A percentile compares a stretch with the other conserved stretches of the same genome.
These are phyloP conservation scores for Dendrophyllia cribrosa DNA, from an alignment of 64 coral and sea anemone genomes.

Conservation along the genomic window DNA sequence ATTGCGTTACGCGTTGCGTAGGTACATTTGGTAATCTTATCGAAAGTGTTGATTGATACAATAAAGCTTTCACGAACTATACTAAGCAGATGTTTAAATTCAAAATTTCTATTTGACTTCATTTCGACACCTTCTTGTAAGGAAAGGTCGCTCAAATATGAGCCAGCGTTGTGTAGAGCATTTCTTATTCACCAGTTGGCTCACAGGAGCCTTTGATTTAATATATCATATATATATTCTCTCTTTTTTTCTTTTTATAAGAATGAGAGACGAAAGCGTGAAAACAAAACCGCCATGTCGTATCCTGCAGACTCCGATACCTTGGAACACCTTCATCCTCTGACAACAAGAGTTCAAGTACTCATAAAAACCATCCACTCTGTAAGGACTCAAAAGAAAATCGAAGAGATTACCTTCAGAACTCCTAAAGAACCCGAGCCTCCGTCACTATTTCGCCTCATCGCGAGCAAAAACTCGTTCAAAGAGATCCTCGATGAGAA, in stretches of 20 bases:
- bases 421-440: slow-evolving; percentile 33
- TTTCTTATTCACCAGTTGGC: too few relatives aligned
- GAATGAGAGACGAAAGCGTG: slow-evolving; percentile 12
- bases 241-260: background rate
- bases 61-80: too few relatives aligned
- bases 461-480: slow-evolving; percentile 53
- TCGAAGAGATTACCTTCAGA: slow-evolving; percentile 21
- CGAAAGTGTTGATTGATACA: too few relatives aligned
- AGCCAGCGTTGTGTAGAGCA: too few relatives aligned
- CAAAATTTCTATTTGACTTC: too few relatives aligned
- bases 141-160: too few relatives aligned
- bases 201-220: too few relatives aligned
- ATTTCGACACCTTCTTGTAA: too few relatives aligned
- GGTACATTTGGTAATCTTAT: too few relatives aligned
- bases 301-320: slow-evolving; percentile 84
- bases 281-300: slow-evolving; percentile 66
- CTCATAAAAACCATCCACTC: slow-evolving; percentile 61
- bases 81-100: too few relatives aligned
- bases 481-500: slow-evolving; percentile 81
- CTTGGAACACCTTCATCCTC: slow-evolving; percentile 30
- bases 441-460: background rate
- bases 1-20: too few relatives aligned
- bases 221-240: background rate
- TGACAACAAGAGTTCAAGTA: slow-evolving; percentile 56
- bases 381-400: slow-evolving; percentile 36